Evolutionary conservation across 53 echinoderm and acorn worm species (phyloP), one percentile per base, ranked within the genome.

Genomic region (Patiria pectinifera): DNA sequence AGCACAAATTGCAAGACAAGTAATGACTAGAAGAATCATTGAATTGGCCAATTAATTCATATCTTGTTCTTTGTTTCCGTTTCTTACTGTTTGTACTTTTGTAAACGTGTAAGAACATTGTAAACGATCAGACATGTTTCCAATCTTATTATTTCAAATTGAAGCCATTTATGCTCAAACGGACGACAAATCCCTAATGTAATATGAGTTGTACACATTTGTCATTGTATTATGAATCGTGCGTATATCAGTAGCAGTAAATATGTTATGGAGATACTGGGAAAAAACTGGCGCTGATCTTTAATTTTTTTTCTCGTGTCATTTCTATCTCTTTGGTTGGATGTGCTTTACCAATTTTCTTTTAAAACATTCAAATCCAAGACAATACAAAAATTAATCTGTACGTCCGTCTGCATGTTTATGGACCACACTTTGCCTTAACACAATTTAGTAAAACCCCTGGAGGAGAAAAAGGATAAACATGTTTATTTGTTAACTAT

Each of bases 121-220:
- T 53, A 53, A 53, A 53, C 53, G 53, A 53, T 53, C 53, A 53
- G 53, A 8, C 53, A 53, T 5, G 8, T 53, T 66, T 66, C 4
- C 10, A 66, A 18, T 16, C 3, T 66, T 66, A 66, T 66, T 66
- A 66, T 66, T 66, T 8, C 53, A 53, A 53, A 53, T 53, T 5
- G 53, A 8, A 53, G 5, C 53, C 53, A 53, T 53, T 5, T 53
- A 53, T 53, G 53, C 53, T 53, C 53, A 53, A 53, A 53, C 3
- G 15, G 9, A 74, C n/a, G 24, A 24, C 11, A 70, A 74, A 23
- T 4, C 22, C 22, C 9, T 10, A 74, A 79, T 79, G 79, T 45
- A 19, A 79, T 45, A 79, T 13, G 79, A 46, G 45, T 16, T 79
- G 48, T 48, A 79, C 45, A 79, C 79, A 79, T 79, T 79, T 45